Conservation (phyloP, 1,140 invertebrate species). For the Philotrypesis tridentata region DNA sequence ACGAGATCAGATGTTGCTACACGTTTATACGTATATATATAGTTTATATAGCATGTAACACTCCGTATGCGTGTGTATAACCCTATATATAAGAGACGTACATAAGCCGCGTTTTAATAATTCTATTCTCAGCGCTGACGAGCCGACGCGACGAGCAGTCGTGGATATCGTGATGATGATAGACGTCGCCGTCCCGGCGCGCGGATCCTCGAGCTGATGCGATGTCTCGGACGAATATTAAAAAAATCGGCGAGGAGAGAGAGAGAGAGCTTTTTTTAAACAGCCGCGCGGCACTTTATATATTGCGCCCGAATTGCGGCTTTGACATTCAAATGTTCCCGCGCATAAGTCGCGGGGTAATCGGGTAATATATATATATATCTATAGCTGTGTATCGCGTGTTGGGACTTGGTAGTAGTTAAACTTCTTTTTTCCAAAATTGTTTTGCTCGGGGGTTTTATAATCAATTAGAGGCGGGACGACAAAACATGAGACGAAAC, state of each 20-base stretch:
- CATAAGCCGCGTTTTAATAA: constrained; percentile 31
- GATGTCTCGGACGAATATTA: too few species aligned
- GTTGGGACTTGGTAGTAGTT: background rate
- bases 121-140: constrained; percentile 68
- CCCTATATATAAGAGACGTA: too few species aligned
- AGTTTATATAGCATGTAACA: too few species aligned
- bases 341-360: too few species aligned
- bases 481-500: too few species aligned
- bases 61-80: too few species aligned
- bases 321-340: constrained; percentile 17
- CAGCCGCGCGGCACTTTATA: too few species aligned
- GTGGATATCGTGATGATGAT: constrained; percentile 29
- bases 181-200: background rate
- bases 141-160: constrained; percentile 26
- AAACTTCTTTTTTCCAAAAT: too few species aligned
- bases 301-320: background rate
- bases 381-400: background rate
- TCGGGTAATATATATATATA: too few species aligned
- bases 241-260: too few species aligned
- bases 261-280: background rate
- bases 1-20: background rate
- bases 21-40: background rate
- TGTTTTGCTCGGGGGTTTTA: too few species aligned
- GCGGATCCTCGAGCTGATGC: background rate
- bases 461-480: too few species aligned